Conservation (phyloP, 2,113 vertebrate species). For the Osmerus mordax region DNA sequence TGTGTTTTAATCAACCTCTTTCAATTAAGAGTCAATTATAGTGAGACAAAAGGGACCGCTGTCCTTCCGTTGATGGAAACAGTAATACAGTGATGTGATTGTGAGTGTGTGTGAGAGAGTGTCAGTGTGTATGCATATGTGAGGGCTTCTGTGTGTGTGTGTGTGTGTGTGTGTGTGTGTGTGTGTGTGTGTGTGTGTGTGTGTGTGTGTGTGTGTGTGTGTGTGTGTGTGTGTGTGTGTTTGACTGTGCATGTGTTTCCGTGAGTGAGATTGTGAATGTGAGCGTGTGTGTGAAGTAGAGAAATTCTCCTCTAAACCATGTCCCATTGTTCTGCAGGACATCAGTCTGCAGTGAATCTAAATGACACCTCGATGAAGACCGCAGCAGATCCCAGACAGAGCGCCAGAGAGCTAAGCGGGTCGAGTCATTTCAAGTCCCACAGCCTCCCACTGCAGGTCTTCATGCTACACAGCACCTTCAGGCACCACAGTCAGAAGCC, state of each 20-base stretch:
- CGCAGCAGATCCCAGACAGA: conserved; percentile 63
- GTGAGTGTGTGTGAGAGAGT: conserved; percentile 10
- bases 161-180: not conserved
- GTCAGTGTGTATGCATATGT: not conserved
- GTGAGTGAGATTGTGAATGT: conserved; percentile 25
- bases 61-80: conserved; percentile 1
- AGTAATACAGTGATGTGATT: not conserved
- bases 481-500: conserved; percentile 19
- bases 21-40: conserved; percentile 43
- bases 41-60: conserved; percentile 23
- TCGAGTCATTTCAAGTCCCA: conserved; percentile 13
- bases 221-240: not conserved
- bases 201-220: not conserved
- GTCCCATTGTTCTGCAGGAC: conserved; percentile 53
- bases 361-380: conserved; percentile 64
- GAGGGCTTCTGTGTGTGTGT: not conserved
- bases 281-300: not conserved
- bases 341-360: conserved; percentile 64
- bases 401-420: conserved; percentile 34
- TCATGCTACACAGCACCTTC: not conserved
- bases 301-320: conserved; percentile 54
- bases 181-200: not conserved
- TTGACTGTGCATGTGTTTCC: conserved; percentile 24
- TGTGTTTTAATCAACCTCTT: conserved; percentile 34
- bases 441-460: not conserved